Conservation (phyloP, 2,797 vertebrate genomes). For the Acanthurus lineatus region DNA sequence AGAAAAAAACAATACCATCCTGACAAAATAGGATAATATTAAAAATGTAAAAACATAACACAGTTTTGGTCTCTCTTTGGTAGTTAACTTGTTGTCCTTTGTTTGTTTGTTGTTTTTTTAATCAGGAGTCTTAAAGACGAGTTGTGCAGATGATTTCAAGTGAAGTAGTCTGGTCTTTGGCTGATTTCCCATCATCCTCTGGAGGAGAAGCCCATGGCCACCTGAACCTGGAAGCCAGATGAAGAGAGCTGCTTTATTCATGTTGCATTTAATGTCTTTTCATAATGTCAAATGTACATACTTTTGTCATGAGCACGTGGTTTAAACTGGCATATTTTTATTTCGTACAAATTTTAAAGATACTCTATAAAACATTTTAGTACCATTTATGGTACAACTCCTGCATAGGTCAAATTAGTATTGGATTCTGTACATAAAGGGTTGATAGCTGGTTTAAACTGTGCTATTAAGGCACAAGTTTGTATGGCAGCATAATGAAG, state of each 20-base stretch:
- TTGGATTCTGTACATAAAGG: too few species aligned
- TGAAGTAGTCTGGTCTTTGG: slow-evolving; percentile 18
- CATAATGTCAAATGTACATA: background rate
- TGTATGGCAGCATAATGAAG: too few species aligned
- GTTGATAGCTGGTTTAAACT: too few species aligned
- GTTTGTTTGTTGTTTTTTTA: background rate
- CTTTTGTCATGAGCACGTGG: background rate
- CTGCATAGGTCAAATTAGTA: too few species aligned
- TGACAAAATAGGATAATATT: background rate
- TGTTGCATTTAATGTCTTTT: background rate
- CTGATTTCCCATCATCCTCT: slow-evolving; percentile 42
- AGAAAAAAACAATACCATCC: background rate
- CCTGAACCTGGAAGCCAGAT: slow-evolving; percentile 40
- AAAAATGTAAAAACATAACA: background rate
- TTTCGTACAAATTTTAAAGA: background rate
- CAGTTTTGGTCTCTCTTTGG: background rate
- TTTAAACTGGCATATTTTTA: background rate
- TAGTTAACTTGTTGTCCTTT: background rate
- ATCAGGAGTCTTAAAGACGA: slow-evolving; percentile 31
- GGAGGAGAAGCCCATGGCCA: slow-evolving; percentile 38
- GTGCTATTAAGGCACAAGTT: too few species aligned
- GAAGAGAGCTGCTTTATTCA: slow-evolving; percentile 16
- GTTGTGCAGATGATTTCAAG: slow-evolving; percentile 53
- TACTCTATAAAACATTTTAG: too few species aligned
- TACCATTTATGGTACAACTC: too few species aligned